Conservation (phyloP, 2,797 vertebrate genomes). For the Peromyscus aztecus region DNA sequence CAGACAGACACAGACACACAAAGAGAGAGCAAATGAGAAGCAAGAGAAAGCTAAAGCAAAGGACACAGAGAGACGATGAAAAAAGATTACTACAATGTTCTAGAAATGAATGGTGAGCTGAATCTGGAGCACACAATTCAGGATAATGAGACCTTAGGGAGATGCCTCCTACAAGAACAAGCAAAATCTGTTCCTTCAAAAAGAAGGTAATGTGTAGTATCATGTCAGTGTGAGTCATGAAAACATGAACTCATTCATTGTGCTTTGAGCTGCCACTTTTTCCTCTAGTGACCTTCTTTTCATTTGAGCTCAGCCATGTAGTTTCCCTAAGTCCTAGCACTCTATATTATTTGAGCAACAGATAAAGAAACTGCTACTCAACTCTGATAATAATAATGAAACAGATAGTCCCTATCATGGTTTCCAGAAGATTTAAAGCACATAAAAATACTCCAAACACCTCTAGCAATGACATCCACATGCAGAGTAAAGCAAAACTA, state of each 20-base stretch:
- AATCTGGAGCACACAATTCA: conserved; percentile 60
- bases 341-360: conserved; percentile 15
- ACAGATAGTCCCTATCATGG: not conserved
- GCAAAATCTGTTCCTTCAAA: conserved; percentile 50
- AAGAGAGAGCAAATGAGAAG: not conserved
- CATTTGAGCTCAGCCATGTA: conserved; percentile 28
- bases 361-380: not conserved
- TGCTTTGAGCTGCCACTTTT: conserved; percentile 42
- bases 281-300: conserved; percentile 66
- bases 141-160: conserved; percentile 48
- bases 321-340: not conserved
- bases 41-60: not conserved
- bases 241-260: conserved; percentile 54
- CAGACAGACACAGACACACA: not conserved
- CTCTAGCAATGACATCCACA: conserved; percentile 24
- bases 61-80: not conserved
- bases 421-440: conserved; percentile 55
- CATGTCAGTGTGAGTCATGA: conserved; percentile 50
- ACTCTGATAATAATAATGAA: conserved; percentile 50
- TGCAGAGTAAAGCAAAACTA: conserved; percentile 42
- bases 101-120: conserved; percentile 9
- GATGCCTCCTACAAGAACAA: conserved; percentile 44
- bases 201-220: conserved; percentile 54
- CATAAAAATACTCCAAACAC: conserved; percentile 63
- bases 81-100: conserved; percentile 25